These are phyloP conservation scores for Dorcus parallelipipedus DNA, from an alignment of 2,888 invertebrate species.

Conservation along the genomic window DNA sequence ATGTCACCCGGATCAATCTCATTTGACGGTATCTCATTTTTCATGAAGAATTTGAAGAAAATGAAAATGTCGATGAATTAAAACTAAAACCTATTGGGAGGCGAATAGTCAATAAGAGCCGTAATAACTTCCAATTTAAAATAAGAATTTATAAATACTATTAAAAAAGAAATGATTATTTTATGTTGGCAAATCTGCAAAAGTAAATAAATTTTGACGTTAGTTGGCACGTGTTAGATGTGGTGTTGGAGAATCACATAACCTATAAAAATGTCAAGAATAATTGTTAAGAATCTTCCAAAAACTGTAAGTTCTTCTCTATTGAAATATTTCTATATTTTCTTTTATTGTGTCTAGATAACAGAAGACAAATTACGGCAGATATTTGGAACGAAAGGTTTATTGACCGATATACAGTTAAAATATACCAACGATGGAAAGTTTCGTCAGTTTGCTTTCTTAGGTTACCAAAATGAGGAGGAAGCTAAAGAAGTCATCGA, in stretches of 20 bases:
- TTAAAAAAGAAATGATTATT: too few relatives aligned
- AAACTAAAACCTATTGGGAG: too few relatives aligned
- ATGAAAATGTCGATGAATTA: too few relatives aligned
- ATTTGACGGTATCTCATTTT: too few relatives aligned
- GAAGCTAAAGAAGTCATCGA: conserved; percentile 75
- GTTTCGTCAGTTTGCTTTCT: conserved; percentile 90
- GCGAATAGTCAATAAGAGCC: too few relatives aligned
- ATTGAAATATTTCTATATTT: conserved; percentile 6
- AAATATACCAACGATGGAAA: conserved; percentile 90
- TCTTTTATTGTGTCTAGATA: conserved; percentile 56
- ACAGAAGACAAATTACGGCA: conserved; percentile 72
- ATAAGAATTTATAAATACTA: too few relatives aligned
- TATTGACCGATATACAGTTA: conserved; percentile 88
- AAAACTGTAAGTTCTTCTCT: conserved; percentile 59
- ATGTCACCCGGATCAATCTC: too few relatives aligned
- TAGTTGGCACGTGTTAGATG: too few relatives aligned
- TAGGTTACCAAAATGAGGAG: conserved; percentile 81
- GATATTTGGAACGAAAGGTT: conserved; percentile 75
- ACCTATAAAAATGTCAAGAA: conserved; percentile 65
- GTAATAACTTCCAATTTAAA: too few relatives aligned
- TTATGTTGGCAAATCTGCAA: too few relatives aligned
- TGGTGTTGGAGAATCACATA: not conserved
- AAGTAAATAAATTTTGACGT: too few relatives aligned
- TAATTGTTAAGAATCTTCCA: conserved; percentile 88
- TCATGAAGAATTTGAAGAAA: too few relatives aligned